Evolutionary conservation across 2,888 invertebrate species (phyloP), one percentile per base, ranked within the genome.

Genomic region (Maniola hyperantus): DNA sequence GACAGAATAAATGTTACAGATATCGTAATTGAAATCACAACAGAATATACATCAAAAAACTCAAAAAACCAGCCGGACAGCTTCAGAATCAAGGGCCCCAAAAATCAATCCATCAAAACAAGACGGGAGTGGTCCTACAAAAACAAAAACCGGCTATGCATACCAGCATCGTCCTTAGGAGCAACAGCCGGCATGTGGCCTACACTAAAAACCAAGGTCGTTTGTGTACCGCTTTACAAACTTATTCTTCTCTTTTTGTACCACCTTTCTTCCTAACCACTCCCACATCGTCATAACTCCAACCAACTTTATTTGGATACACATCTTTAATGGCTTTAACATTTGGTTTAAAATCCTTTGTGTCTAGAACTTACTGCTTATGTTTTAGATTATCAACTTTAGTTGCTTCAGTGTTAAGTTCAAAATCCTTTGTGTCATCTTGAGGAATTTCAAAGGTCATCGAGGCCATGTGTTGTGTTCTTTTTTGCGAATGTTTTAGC

Each of bases 131-230:
- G 79, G 75, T 69, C 69, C 78, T 75, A 85, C 84, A 87, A 88
- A 88, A 86, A 83, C 82, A 76, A 76, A 44, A 88, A 88, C 88
- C 85, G 87, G 87, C 83, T 82, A 70, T 63, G 76, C 78, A 78
- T 79, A 70, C 26, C 4, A 26, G 70, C 71, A 66, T 64, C 69
- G 71, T 71, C 71, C 71, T 68, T 66, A 64, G 62, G 70, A 66
- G 82, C 85, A 85, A 85, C 82, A 87, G 83, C 90, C 90, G 88
- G 83, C 81, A 80, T 81, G 85, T 83, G 91, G 91, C 91, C 91
- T 91, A 89, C 89, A 89, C 83, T 87, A 85, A 79, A 81, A 83
- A 84, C 86, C 91, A 91, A 91, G 91, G 91, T 87, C 91, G 91
- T 85, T 82, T 75, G 81, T 81, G 85, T 88, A 89, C 88, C 89